A percentile compares a stretch with the other conserved stretches of the same genome.
These are phyloP conservation scores for Varanus komodoensis DNA, from an alignment of 2,113 vertebrate species.

Conservation along the genomic window DNA sequence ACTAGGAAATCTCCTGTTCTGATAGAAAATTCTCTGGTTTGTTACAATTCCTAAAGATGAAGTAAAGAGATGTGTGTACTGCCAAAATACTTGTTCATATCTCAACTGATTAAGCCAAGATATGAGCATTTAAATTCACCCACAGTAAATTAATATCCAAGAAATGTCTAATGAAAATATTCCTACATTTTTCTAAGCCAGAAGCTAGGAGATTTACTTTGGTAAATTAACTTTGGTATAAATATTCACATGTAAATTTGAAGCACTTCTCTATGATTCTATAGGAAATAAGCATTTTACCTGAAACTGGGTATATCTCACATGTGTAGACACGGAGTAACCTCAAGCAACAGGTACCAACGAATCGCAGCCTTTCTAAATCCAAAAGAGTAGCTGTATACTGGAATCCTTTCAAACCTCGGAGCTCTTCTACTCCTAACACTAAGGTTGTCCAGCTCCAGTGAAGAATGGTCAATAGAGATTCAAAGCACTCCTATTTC, in stretches of 20 bases:
- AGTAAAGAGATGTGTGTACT: not conserved
- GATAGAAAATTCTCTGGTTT: not conserved
- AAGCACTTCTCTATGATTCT: not conserved
- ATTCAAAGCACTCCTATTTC: slow-evolving; percentile 95
- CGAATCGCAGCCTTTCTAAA: slow-evolving; percentile 95
- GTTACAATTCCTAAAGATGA: not conserved
- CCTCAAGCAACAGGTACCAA: slow-evolving; percentile 95
- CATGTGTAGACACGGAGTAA: slow-evolving; percentile 96
- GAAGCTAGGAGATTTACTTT: accelerated
- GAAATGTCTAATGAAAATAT: not conserved
- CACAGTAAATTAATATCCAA: not conserved
- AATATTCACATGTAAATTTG: not conserved
- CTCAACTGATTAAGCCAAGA: not conserved
- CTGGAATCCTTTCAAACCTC: slow-evolving; percentile 96
- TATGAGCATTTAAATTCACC: not conserved
- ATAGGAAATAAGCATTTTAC: slow-evolving; percentile 70
- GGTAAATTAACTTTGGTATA: not conserved
- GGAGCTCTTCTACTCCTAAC: slow-evolving; percentile 95
- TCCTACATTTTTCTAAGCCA: not conserved
- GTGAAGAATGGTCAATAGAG: slow-evolving; percentile 94
- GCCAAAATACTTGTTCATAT: not conserved
- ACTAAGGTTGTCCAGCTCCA: slow-evolving; percentile 99
- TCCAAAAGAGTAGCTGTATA: slow-evolving; percentile 97
- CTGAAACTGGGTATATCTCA: slow-evolving; percentile 98
- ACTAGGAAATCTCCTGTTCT: not conserved